A percentile compares a stretch with the other conserved stretches of the same genome.
Conservation (phyloP, 2,797 vertebrate species). For the Peromyscus nudipes region DNA sequence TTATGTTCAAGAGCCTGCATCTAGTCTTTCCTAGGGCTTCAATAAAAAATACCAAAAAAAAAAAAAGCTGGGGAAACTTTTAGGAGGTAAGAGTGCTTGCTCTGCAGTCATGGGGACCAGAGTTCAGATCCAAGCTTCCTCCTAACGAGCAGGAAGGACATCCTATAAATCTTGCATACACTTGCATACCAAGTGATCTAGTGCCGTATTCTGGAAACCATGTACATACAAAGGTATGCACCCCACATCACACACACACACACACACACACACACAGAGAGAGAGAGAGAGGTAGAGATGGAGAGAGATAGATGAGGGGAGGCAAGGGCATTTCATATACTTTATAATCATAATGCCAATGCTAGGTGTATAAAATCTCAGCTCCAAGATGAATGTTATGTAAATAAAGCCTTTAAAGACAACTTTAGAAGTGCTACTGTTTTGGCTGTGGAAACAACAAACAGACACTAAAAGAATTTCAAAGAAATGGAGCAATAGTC, state of each 20-base stretch:
- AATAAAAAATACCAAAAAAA: background rate
- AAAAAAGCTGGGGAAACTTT: background rate
- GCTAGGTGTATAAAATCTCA: background rate
- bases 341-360: background rate
- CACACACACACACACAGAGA: background rate
- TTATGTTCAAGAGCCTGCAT: background rate
- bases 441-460: slow-evolving; percentile 12
- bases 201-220: background rate
- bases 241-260: background rate
- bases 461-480: background rate
- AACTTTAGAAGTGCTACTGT: background rate
- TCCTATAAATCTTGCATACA: background rate
- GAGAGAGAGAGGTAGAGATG: background rate
- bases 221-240: background rate
- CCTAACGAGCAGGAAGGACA: background rate
- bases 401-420: slow-evolving; percentile 41
- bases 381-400: background rate
- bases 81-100: background rate
- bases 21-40: background rate
- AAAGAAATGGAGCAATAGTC: background rate
- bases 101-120: background rate
- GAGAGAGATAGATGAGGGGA: background rate
- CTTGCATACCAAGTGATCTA: background rate
- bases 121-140: background rate
- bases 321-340: background rate